phyloP scores from a whole-genome alignment of 2,113 vertebrate species.

The Neolamprologus longior region DNA sequence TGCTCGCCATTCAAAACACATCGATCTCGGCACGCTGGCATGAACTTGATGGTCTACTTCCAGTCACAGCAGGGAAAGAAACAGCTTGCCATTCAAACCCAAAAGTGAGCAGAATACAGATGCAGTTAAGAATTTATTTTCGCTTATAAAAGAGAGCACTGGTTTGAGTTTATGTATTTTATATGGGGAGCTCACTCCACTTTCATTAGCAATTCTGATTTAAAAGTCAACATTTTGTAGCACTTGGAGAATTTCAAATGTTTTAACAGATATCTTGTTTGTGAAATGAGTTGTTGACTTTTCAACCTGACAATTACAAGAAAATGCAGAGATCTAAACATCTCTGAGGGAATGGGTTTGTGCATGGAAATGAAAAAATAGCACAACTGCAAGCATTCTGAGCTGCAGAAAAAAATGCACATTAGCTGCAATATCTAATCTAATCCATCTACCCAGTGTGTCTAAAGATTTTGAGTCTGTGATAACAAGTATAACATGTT shows the following conservation, averaged over 20 bases:
- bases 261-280: neutral
- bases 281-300: neutral
- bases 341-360: neutral
- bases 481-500: neutral
- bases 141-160: neutral
- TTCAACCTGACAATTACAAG: neutral
- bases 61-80: conserved; percentile 27
- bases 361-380: neutral
- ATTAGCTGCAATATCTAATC: neutral
- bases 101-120: conserved; percentile 28
- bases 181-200: neutral
- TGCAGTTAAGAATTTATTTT: neutral
- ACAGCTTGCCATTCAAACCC: conserved; percentile 11
- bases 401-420: neutral
- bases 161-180: neutral
- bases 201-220: conserved; percentile 21
- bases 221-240: neutral
- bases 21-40: conserved; percentile 26
- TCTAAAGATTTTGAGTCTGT: neutral
- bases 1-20: conserved; percentile 53
- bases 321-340: neutral
- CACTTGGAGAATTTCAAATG: neutral
- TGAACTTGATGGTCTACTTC: conserved; percentile 49
- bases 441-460: fast-evolving
- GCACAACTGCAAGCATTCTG: neutral